These are phyloP conservation scores for Drosophila fulvimacula DNA, from an alignment of 2,888 invertebrate species.

Conservation along the genomic window DNA sequence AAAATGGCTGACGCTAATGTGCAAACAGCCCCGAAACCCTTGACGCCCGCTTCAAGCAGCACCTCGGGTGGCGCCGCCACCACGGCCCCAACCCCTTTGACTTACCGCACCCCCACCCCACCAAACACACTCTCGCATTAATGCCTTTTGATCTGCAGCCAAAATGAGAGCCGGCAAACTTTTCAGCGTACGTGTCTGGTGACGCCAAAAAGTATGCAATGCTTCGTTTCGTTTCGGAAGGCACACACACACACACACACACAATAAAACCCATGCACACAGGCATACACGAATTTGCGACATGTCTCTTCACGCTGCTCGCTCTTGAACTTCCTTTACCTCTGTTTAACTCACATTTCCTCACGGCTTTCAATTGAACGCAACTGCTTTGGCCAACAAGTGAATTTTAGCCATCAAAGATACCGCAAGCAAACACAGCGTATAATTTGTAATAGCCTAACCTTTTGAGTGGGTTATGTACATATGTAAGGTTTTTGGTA, in stretches of 20 bases:
- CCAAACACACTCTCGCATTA: constrained; percentile 47
- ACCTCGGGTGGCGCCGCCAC: background rate
- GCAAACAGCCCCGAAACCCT: constrained; percentile 53
- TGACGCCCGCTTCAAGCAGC: constrained; percentile 18
- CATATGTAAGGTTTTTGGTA: background rate
- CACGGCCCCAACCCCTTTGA: background rate
- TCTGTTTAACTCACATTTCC: constrained; percentile 22
- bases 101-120: background rate
- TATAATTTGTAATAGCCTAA: constrained; percentile 5
- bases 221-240: constrained; percentile 37
- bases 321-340: constrained; percentile 15
- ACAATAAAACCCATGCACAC: constrained; percentile 7
- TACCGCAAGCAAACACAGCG: constrained; percentile 12
- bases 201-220: constrained; percentile 38
- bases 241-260: background rate
- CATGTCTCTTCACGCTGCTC: constrained; percentile 26
- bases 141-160: constrained; percentile 71
- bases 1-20: constrained; percentile 75
- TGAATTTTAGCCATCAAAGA: constrained; percentile 55
- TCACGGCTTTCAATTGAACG: constrained; percentile 55
- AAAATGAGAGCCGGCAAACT: constrained; percentile 41
- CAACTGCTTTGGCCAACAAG: constrained; percentile 49
- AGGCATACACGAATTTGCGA: constrained; percentile 22
- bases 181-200: constrained; percentile 61
- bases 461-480: background rate